phyloP scores from a whole-genome alignment of 2,797 vertebrate species.

The Periophthalmus magnuspinnatus region DNA sequence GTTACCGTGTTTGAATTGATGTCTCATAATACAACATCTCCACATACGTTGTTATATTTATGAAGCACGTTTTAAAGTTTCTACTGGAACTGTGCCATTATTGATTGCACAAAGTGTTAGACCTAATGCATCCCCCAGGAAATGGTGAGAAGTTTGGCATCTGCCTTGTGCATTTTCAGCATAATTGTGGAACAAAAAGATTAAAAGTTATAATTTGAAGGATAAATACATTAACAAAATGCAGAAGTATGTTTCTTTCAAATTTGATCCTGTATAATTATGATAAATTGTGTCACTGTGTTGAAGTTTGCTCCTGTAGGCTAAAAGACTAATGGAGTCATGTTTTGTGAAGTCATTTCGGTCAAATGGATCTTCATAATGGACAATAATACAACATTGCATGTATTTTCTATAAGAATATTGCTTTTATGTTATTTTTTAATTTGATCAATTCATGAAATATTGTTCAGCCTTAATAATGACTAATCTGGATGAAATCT shows the following conservation, averaged over 20 bases:
- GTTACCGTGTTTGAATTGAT: slow-evolving; percentile 30
- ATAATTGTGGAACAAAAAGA: not conserved
- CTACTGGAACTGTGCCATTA: slow-evolving; percentile 27
- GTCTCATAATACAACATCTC: slow-evolving; percentile 39
- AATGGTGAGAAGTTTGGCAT: slow-evolving; percentile 15
- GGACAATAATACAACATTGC: too few relatives aligned
- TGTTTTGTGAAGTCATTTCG: too few relatives aligned
- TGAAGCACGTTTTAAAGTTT: slow-evolving; percentile 37
- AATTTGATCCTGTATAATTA: too few relatives aligned
- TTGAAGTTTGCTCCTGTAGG: too few relatives aligned
- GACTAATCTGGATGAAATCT: slow-evolving; percentile 19
- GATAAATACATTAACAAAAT: too few relatives aligned
- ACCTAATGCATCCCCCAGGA: slow-evolving; percentile 39
- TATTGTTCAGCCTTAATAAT: not conserved
- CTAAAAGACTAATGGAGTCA: too few relatives aligned
- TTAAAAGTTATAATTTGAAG: not conserved
- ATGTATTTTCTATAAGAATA: too few relatives aligned
- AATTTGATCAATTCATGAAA: not conserved
- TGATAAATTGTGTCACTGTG: too few relatives aligned
- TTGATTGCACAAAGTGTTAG: slow-evolving; percentile 40
- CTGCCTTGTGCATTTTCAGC: slow-evolving; percentile 4
- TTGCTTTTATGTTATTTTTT: not conserved
- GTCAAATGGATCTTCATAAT: too few relatives aligned
- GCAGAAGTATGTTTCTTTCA: too few relatives aligned
- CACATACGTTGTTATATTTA: slow-evolving; percentile 51